A percentile compares a stretch with the other conserved stretches of the same genome.
phyloP scores from a whole-genome alignment of 2,113 vertebrate species.

The Sinocyclocheilus anophthalmus region DNA sequence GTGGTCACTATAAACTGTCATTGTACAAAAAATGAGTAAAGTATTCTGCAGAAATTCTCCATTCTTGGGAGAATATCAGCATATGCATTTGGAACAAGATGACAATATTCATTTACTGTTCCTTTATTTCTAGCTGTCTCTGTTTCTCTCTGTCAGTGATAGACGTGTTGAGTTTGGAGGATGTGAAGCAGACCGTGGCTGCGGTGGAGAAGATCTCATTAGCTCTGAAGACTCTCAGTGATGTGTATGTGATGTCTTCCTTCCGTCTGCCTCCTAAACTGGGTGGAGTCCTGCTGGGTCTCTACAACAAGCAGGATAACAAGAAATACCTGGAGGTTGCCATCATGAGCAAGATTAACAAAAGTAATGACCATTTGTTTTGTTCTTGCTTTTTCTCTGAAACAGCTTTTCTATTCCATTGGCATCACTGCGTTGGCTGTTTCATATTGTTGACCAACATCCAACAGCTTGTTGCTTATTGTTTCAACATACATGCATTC shows the following conservation, averaged over 20 bases:
- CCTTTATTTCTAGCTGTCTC: background rate
- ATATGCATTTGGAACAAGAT: background rate
- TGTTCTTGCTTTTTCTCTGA: background rate
- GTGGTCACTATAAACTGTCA: background rate
- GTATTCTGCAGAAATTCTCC: background rate
- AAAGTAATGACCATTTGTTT: constrained; percentile 74
- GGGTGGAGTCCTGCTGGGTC: constrained; percentile 87
- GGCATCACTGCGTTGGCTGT: background rate
- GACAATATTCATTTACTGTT: background rate
- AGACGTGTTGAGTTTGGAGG: constrained; percentile 71
- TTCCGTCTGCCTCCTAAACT: constrained; percentile 87
- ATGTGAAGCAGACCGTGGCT: constrained; percentile 78
- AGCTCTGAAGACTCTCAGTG: constrained; percentile 79
- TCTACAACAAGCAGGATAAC: constrained; percentile 93
- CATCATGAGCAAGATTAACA: constrained; percentile 92
- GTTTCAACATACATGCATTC: background rate
- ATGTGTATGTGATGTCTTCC: constrained; percentile 86
- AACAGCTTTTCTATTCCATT: background rate
- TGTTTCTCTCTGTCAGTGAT: constrained; percentile 61
- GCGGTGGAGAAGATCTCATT: constrained; percentile 84
- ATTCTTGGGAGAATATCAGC: background rate
- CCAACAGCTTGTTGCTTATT: background rate
- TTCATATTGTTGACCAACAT: background rate
- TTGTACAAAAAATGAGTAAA: background rate
- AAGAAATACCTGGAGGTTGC: constrained; percentile 90